These are phyloP conservation scores for Hafferia zeledoni DNA, from an alignment of 2,797 vertebrate species.

Conservation along the genomic window DNA sequence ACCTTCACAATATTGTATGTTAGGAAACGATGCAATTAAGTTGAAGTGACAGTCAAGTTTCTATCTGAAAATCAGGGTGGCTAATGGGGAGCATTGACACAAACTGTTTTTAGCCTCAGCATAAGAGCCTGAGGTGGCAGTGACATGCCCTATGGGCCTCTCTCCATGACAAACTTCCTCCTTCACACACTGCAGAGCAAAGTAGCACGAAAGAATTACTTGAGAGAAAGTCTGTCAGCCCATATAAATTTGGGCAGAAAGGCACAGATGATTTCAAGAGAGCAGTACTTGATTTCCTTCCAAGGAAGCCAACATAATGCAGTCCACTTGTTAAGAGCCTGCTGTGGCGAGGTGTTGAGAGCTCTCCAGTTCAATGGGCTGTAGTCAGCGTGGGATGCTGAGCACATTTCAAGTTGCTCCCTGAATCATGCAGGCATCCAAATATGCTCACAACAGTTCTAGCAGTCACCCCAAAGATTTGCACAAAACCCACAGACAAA, in stretches of 20 bases:
- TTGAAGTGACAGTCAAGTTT: constrained; percentile 55
- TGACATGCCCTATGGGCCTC: constrained; percentile 47
- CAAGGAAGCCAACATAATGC: not conserved
- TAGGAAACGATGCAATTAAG: constrained; percentile 47
- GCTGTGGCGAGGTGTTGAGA: not conserved
- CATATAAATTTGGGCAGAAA: constrained; percentile 24
- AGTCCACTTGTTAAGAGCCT: constrained; percentile 22
- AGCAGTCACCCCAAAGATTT: constrained; percentile 10
- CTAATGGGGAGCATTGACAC: constrained; percentile 54
- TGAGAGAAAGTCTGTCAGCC: constrained; percentile 6
- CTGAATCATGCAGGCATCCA: not conserved
- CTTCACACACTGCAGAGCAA: constrained; percentile 23
- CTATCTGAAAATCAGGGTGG: constrained; percentile 46
- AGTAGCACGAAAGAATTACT: constrained; percentile 26
- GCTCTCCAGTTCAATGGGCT: not conserved
- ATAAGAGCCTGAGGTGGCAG: constrained; percentile 48
- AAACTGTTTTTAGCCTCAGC: constrained; percentile 44
- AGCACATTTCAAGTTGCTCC: not conserved
- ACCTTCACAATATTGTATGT: not conserved
- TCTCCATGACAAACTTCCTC: constrained; percentile 19
- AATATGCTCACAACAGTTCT: not conserved
- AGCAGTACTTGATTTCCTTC: constrained; percentile 8
- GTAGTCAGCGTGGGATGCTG: not conserved
- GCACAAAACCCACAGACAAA: constrained; percentile 15
- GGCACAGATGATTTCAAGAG: not conserved